Percentiles rank a stretch among this genome's conserved stretches.
phyloP scores from a whole-genome alignment of 2,797 vertebrate genomes.

The Ptychobarbus kaznakovi region DNA sequence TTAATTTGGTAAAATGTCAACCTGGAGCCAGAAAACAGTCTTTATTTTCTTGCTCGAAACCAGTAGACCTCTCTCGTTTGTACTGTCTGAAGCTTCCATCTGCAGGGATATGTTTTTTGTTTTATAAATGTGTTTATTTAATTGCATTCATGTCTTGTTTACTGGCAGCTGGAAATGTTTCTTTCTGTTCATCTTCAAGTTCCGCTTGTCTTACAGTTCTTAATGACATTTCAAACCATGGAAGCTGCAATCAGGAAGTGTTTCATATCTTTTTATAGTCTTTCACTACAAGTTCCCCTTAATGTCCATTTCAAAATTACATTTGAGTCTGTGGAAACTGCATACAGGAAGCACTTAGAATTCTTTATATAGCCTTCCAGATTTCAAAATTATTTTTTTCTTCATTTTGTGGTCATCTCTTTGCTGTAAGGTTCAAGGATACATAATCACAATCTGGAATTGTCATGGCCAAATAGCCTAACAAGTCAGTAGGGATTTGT shows the following conservation, averaged over 20 bases:
- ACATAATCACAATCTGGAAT: background rate
- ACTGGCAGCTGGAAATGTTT: background rate
- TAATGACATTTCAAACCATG: constrained; percentile 14
- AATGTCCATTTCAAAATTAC: constrained; percentile 16
- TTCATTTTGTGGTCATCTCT: background rate
- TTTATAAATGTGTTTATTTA: background rate
- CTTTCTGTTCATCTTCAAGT: constrained; percentile 3
- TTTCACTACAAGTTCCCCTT: background rate
- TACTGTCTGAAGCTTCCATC: background rate
- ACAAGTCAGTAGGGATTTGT: background rate
- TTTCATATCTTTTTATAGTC: constrained; percentile 30
- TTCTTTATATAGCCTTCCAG: constrained; percentile 21
- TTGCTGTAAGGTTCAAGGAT: background rate
- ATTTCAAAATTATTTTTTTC: background rate
- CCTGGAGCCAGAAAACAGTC: background rate
- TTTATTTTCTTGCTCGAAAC: background rate
- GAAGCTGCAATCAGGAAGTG: constrained; percentile 10
- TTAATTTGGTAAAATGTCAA: background rate
- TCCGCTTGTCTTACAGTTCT: background rate
- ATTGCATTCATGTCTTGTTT: background rate
- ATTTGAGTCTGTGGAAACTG: constrained; percentile 10
- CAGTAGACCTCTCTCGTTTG: background rate
- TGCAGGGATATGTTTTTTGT: background rate
- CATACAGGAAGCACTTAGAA: constrained; percentile 25
- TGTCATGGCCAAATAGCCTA: background rate